Evolutionary conservation across 2,888 invertebrate species (phyloP).

Genomic region (Stegophylla sp.): DNA sequence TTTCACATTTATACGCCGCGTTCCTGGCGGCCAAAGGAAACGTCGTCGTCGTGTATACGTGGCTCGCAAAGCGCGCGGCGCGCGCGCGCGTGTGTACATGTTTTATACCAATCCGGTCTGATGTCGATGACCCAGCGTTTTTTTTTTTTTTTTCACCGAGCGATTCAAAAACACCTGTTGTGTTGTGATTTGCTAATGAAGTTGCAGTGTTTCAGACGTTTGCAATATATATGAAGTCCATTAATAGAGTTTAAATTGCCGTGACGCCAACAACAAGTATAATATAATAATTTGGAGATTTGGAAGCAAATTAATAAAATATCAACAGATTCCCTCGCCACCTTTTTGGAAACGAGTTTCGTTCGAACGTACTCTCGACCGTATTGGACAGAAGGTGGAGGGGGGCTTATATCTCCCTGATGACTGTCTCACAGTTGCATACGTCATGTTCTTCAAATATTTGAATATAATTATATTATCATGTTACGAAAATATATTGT

Average conservation of each 20-base stretch:
- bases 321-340: neutral
- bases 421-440: no score
- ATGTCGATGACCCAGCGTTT: slow-evolving; percentile 52
- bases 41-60: no score
- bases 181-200: slow-evolving; percentile 43
- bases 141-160: slow-evolving; percentile 31
- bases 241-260: slow-evolving; percentile 26
- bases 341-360: neutral
- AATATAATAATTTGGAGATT: neutral
- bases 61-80: no score
- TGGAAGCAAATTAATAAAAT: neutral
- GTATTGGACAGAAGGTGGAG: no score
- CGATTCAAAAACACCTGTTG: slow-evolving; percentile 45
- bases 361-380: no score
- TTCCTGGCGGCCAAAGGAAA: slow-evolving; percentile 22
- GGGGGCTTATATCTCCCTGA: no score
- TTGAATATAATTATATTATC: no score
- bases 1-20: slow-evolving; percentile 43
- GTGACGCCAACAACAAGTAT: neutral
- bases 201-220: slow-evolving; percentile 6
- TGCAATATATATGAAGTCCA: slow-evolving; percentile 6
- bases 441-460: no score
- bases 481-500: no score
- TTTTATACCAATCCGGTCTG: slow-evolving; percentile 44
- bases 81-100: slow-evolving; percentile 2